These are phyloP conservation scores for Micronisus gabar DNA, from an alignment of 2,113 vertebrate species.

Conservation along the genomic window DNA sequence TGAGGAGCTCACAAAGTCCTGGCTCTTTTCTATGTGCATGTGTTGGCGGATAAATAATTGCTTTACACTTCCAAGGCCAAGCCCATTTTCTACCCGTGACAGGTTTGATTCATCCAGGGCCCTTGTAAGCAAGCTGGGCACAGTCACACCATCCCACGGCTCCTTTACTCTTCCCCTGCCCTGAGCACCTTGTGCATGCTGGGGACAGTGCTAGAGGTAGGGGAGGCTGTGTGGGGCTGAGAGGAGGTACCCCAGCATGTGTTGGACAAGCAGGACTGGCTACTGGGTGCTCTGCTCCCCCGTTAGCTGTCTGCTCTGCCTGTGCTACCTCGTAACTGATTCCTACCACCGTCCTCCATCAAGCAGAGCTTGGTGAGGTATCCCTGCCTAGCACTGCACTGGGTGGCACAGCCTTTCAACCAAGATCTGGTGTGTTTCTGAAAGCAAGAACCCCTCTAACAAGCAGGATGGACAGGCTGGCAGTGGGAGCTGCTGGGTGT, in stretches of 20 bases:
- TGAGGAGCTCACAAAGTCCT: not conserved
- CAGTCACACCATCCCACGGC: accelerated
- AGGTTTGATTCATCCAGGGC: not conserved
- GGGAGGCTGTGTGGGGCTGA: not conserved
- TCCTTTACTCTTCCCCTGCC: not conserved
- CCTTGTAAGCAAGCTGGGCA: not conserved
- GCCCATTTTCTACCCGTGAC: accelerated
- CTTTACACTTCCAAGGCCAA: not conserved
- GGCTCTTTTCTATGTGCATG: not conserved
- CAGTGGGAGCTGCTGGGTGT: not conserved
- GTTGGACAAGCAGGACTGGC: not conserved
- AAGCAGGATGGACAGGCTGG: not conserved
- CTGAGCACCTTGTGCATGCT: not conserved
- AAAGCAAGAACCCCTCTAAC: not conserved
- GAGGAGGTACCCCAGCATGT: not conserved
- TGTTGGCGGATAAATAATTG: not conserved
- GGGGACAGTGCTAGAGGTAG: not conserved
- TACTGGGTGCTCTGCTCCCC: not conserved
- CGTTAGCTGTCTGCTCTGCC: not conserved
- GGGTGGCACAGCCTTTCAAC: not conserved
- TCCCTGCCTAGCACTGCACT: not conserved
- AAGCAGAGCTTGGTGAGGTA: not conserved
- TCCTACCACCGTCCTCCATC: not conserved
- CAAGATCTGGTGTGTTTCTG: not conserved
- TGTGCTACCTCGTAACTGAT: not conserved